Evolutionary conservation across 2,888 invertebrate genomes (phyloP).

Genomic region (Drosophila lutescens): DNA sequence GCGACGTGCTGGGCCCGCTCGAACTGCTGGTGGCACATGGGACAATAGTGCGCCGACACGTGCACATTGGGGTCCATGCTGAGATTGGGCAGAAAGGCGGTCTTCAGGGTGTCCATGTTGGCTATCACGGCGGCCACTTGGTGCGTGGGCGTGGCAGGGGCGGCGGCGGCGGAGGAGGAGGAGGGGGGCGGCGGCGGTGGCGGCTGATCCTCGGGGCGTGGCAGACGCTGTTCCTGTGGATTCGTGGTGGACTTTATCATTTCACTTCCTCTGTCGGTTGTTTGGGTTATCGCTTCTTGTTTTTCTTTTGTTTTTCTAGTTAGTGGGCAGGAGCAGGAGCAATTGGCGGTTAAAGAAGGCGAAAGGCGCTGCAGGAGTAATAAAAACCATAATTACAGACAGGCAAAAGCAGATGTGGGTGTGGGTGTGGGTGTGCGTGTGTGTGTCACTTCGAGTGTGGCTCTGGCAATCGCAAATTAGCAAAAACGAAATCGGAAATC

Average conservation of each 20-base stretch:
- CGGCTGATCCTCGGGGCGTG: conserved; percentile 76
- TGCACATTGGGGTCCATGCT: conserved; percentile 80
- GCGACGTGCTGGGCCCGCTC: conserved; percentile 80
- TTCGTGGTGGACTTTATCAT: conserved; percentile 83
- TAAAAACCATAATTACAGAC: conserved; percentile 36
- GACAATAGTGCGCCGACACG: conserved; percentile 77
- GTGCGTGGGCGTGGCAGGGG: conserved; percentile 58
- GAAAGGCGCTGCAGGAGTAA: conserved; percentile 32
- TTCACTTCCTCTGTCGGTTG: conserved; percentile 48
- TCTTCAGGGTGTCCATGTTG: conserved; percentile 82
- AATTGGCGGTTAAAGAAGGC: conserved; percentile 42
- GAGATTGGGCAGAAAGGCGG: conserved; percentile 83
- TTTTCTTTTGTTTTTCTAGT: conserved; percentile 27
- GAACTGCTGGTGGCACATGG: conserved; percentile 83
- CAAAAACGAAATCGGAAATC: conserved; percentile 66
- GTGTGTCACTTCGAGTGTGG: background rate
- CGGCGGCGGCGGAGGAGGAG: conserved; percentile 40
- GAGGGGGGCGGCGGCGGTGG: conserved; percentile 39
- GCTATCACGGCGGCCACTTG: conserved; percentile 70
- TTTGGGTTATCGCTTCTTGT: conserved; percentile 16
- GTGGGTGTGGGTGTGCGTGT: conserved; percentile 10
- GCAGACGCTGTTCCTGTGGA: conserved; percentile 83
- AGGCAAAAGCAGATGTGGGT: conserved; percentile 16
- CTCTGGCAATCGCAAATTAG: conserved; percentile 66
- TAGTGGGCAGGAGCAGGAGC: conserved; percentile 41